Base-by-base conservation (phyloP, 2,888 invertebrate genomes). In the Prosopocoilus inquinatus region DNA sequence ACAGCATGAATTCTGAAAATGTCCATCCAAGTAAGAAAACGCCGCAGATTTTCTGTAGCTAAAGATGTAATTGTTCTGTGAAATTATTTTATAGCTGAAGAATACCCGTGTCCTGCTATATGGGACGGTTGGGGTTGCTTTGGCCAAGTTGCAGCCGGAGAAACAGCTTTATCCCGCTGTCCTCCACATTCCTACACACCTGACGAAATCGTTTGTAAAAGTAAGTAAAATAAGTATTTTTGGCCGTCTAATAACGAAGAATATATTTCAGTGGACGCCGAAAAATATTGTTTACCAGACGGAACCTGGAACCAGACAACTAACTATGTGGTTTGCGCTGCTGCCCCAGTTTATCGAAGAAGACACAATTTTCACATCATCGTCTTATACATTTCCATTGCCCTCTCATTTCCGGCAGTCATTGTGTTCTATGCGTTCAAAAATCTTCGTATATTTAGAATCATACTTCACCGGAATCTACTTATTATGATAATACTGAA, bases 101-200 rank as follows among this genome's bases (percentile, higher is more conserved):
- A 67, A 15, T 63, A 69, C 53, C 59, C 60, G 28, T 86, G 86
- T 68, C 80, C 80, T 9, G 74, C 81, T 8, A 11, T 83, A 0
- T 87, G 85, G 79, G 87, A 87, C 60, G 85, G 80, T 0, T 87
- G 85, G 85, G 80, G 80, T 3, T 87, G 87, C 67, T 86, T 84
- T 79, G 75, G 74, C 9, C 68, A 75, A 5, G 43, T 32, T 9
- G 76, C 80, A 0, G 72, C 75, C 0, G 79, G 78, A 2, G 76
- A 78, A 1, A 67, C 75, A 1, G 77, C 77, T 0, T 67, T 66
- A n/a, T 73, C 78, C 58, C 71, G 80, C 1, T 87, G 87, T 68
- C 81, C 84, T 0, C 80, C 80, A 54, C 84, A 84, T 64, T 83
- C 53, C 7, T 53, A 53, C 11, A 58, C 67, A 16, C 15, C 53